Evolutionary conservation across 2,113 vertebrate genomes (phyloP).

Genomic region (Scortum barcoo): DNA sequence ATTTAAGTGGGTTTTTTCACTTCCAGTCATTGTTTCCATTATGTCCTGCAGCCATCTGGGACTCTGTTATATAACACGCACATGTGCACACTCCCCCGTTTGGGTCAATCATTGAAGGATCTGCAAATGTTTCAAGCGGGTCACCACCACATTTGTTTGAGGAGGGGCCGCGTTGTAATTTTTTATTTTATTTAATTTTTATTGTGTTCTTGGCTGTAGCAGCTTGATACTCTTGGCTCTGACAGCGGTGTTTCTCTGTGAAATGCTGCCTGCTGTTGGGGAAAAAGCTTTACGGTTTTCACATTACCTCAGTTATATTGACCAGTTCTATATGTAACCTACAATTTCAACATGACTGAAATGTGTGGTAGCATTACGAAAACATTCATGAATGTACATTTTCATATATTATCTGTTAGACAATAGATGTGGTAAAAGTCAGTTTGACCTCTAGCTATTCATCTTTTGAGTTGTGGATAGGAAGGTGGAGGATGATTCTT

Average conservation of each 20-base stretch:
- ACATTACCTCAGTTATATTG: slow-evolving; percentile 23
- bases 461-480: background rate
- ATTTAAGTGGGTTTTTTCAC: slow-evolving; percentile 28
- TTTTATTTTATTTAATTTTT: too few relatives aligned
- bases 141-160: background rate
- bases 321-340: background rate
- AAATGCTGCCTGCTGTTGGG: background rate
- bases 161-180: background rate
- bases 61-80: slow-evolving; percentile 44
- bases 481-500: slow-evolving; percentile 22
- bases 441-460: background rate
- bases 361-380: background rate
- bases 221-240: background rate
- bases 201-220: background rate
- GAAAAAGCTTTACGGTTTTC: background rate
- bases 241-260: background rate
- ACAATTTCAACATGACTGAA: slow-evolving; percentile 9
- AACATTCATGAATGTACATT: slow-evolving; percentile 24
- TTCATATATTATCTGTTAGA: slow-evolving; percentile 1
- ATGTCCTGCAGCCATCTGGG: slow-evolving; percentile 39
- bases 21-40: slow-evolving; percentile 56
- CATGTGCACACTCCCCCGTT: slow-evolving; percentile 19
- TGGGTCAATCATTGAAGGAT: slow-evolving; percentile 32
- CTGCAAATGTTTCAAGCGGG: slow-evolving; percentile 33
- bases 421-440: background rate